phyloP scores from a whole-genome alignment of 2,113 vertebrate species.

The Ondatra zibethicus region DNA sequence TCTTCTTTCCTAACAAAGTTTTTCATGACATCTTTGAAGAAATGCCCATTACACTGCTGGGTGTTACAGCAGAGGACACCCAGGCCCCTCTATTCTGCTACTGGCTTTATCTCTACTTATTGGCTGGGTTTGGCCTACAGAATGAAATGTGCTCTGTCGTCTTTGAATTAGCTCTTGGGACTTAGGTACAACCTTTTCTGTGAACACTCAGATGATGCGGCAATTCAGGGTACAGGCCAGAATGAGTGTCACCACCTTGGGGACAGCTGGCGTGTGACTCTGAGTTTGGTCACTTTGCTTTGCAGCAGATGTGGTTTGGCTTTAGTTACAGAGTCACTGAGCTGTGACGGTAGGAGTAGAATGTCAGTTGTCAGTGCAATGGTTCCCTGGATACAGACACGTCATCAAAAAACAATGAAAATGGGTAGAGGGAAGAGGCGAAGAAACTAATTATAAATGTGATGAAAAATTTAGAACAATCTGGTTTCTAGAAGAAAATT shows the following conservation, averaged over 20 bases:
- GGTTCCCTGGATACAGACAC: background rate
- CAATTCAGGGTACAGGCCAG: background rate
- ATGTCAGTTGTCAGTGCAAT: background rate
- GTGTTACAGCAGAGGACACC: background rate
- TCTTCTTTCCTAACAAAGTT: background rate
- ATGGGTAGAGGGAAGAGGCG: background rate
- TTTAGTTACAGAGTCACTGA: background rate
- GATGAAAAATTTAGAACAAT: background rate
- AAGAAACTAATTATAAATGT: background rate
- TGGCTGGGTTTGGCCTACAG: background rate
- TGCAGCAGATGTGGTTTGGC: background rate
- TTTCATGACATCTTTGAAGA: background rate
- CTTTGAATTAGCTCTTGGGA: background rate
- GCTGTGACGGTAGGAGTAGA: background rate
- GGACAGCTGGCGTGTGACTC: background rate
- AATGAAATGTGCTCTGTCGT: background rate
- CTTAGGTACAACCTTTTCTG: background rate
- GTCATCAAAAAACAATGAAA: background rate
- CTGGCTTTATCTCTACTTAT: background rate
- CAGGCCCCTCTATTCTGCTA: background rate
- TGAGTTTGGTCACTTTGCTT: background rate
- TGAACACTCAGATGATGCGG: background rate
- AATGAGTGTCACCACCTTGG: background rate
- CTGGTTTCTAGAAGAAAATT: background rate
- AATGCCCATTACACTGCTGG: background rate